Conservation (phyloP, 2,113 vertebrate species). For the Megaptera novaeangliae region DNA sequence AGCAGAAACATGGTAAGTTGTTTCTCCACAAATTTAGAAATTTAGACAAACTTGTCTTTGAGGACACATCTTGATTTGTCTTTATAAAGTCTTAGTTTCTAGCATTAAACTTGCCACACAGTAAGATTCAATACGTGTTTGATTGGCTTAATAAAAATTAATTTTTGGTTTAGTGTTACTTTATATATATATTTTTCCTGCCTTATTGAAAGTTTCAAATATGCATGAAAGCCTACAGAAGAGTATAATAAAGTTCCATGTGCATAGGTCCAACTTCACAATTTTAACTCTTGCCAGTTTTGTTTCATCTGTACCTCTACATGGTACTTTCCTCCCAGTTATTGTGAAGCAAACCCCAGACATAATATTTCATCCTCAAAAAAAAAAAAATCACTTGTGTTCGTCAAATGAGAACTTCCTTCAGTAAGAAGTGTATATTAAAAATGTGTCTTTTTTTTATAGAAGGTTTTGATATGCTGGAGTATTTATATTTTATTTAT, state of each 20-base stretch:
- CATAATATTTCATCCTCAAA: not conserved
- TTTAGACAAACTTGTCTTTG: not conserved
- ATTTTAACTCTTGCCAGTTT: not conserved
- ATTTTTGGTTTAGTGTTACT: not conserved
- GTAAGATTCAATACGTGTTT: not conserved
- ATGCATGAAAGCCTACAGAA: not conserved
- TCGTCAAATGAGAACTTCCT: not conserved
- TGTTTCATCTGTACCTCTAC: not conserved
- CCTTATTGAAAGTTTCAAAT: not conserved
- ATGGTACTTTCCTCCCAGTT: not conserved
- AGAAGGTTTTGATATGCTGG: not conserved
- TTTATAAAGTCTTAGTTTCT: not conserved
- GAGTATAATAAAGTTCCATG: not conserved
- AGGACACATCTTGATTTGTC: not conserved
- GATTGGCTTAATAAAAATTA: not conserved
- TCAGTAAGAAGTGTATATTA: not conserved
- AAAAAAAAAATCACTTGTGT: not conserved
- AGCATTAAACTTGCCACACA: not conserved
- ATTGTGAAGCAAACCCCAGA: not conserved
- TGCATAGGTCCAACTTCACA: not conserved
- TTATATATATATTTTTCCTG: not conserved
- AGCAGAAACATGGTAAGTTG: conserved; percentile 95
- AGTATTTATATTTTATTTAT: not conserved
- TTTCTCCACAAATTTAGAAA: not conserved
- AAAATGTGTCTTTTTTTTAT: not conserved